Base-by-base conservation (phyloP, 2,113 vertebrate genomes). In the Barnardius zonarius region DNA sequence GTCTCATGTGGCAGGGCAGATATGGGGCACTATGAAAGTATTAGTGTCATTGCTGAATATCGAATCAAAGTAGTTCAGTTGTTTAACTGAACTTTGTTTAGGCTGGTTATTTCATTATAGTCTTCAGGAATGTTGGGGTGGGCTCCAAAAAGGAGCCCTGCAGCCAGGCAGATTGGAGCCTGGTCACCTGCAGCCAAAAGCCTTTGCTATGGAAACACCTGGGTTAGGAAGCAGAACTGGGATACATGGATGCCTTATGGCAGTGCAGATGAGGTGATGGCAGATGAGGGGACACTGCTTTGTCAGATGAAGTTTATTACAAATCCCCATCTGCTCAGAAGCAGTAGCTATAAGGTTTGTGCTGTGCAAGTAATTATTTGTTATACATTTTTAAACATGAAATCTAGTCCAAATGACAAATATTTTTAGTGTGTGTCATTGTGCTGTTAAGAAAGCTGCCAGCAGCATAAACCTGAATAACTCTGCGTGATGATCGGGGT, bases 281-380 rank as follows among this genome's bases (percentile, higher is more conserved):
- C 75, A 83, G 83, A 83, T 59, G 51, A 94, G 88, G 66, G 93
- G 93, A 89, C 62, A 10, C 39, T 79, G 70, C 66, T 94, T 89
- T 89, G 87, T 93, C 93, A 83, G 86, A 81, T 72, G 62, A 94
- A 96, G 87, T 89, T 95, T 85, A 82, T 85, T 94, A 73, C 37
- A 37, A 91, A 91, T 52, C 59, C 89, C 93, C 93, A 95, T 95
- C 93, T 94, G 91, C 87, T 94, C 13, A 0, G 41, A 88, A 96
- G 66, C 77, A 96, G 88, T 92, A 92, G 70, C 82, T 97, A 20
- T 83, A 91, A 83, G 62, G 78, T 92, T 95, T 95, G 74, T 92
- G 81, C 81, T 79, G 74, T 63, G 76, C 83, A 80, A 88, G 76
- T 95, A 94, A 93, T 93, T 94, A 94, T 95, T 92, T 94, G 67